Base-by-base conservation (phyloP, 2,888 invertebrate genomes). In the Calameuta idolon region DNA sequence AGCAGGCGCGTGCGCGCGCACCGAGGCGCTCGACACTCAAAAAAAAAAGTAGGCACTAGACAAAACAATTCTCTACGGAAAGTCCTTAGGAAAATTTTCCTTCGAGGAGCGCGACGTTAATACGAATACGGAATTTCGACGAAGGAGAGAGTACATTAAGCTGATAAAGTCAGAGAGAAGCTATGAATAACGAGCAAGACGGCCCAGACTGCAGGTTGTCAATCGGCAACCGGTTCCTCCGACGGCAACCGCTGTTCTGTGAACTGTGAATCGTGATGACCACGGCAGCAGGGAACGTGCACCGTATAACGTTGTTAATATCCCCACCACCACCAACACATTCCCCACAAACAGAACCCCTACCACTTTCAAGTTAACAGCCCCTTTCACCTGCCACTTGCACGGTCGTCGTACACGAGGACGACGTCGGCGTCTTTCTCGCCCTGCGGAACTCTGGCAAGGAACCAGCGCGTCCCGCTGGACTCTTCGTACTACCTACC, bases 21-120 rank as follows among this genome's bases (percentile, higher is more conserved):
- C 92, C 83, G 92, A 91, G 85, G 92, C 93, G 86, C 93, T 93
- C 85, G 87, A 91, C 93, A 93, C 93, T 88, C 89, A 15, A 15
- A 12, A 33, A 34, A 15, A 76, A 74, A 34, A 74, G 12, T 34
- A 74, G 37, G 1, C 34, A 78, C 81, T 75, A 75, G 37, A 68
- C 73, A 35, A 78, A 73, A 76, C 11, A 37, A 71, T 55, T 15
- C 23, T 55, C 23, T 23, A 55, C 9, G 55, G 9, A 15, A 55
- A 23, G 23, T 23, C 55, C 55, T 23, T 9, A 55, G 55, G 9
- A 23, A 55, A 5, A 23, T 55, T 55, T 33, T 31, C 23, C 15
- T 75, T 69, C 55, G 23, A 55, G 55, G 2, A 23, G 55, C 55
- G 55, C 55, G 23, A 55, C 55, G 55, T 23, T 55, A 55, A 23